Conservation (phyloP, 1,140 invertebrate species). For the Nymphalis io region DNA sequence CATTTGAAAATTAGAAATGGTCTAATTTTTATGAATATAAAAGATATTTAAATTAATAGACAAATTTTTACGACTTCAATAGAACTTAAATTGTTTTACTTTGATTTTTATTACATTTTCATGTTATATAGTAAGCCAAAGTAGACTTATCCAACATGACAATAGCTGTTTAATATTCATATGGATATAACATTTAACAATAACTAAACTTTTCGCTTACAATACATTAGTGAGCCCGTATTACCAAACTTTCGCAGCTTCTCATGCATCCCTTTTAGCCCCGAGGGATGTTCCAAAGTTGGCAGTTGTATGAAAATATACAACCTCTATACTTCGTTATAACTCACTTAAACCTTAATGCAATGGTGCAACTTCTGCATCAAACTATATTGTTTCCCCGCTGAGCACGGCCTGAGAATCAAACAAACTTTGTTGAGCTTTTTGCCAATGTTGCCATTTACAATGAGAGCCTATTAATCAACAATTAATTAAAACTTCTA, state of each 20-base stretch:
- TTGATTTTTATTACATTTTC: too few relatives aligned
- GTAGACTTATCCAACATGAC: background rate
- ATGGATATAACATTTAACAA: background rate
- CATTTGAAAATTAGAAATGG: too few relatives aligned
- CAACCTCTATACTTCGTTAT: constrained; percentile 27
- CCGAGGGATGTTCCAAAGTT: constrained; percentile 26
- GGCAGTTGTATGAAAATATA: constrained; percentile 27
- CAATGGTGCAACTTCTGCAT: constrained; percentile 35
- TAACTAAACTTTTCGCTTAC: constrained; percentile 10
- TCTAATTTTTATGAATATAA: too few relatives aligned
- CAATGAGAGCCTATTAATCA: constrained; percentile 28
- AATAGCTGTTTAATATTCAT: constrained; percentile 8
- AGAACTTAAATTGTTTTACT: too few relatives aligned
- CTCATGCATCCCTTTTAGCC: constrained; percentile 11
- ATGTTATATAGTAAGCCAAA: background rate
- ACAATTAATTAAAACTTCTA: constrained; percentile 36
- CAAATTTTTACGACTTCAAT: too few relatives aligned
- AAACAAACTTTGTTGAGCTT: constrained; percentile 21
- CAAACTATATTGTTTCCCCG: constrained; percentile 25
- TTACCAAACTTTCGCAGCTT: constrained; percentile 16
- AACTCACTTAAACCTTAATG: constrained; percentile 41
- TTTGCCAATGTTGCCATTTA: constrained; percentile 25
- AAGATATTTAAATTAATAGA: too few relatives aligned
- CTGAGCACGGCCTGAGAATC: constrained; percentile 5
- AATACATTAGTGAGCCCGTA: constrained; percentile 13